These are phyloP conservation scores for Amphilophus citrinellus DNA, from an alignment of 2,113 vertebrate genomes.

Conservation along the genomic window DNA sequence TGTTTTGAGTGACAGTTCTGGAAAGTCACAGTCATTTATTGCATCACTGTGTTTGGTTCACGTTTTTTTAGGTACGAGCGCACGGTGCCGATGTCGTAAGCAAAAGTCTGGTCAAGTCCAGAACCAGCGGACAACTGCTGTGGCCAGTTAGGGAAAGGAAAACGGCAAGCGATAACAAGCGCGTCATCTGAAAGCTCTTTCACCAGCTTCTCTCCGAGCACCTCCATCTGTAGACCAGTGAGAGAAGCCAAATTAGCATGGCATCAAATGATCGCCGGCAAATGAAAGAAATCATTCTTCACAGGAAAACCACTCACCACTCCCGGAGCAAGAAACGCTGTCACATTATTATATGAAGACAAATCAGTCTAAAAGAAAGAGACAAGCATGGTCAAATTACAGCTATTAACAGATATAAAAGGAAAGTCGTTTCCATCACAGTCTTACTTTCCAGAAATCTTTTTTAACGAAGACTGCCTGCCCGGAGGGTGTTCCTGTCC, in stretches of 20 bases:
- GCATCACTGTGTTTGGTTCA: background rate
- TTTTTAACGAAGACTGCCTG: slow-evolving; percentile 76
- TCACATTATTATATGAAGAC: slow-evolving; percentile 80
- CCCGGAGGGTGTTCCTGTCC: slow-evolving; percentile 64
- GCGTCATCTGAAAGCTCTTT: slow-evolving; percentile 75
- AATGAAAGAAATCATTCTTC: background rate
- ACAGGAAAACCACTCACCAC: slow-evolving; percentile 67
- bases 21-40: background rate
- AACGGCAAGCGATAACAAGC: slow-evolving; percentile 76
- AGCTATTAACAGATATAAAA: background rate
- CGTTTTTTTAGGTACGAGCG: slow-evolving; percentile 35
- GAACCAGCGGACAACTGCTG: slow-evolving; percentile 60
- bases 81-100: slow-evolving; percentile 74
- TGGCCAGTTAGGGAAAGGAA: slow-evolving; percentile 76
- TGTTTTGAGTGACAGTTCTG: background rate
- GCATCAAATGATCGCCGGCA: background rate
- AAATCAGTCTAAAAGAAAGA: slow-evolving; percentile 74
- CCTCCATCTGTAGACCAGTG: slow-evolving; percentile 74
- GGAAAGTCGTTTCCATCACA: background rate
- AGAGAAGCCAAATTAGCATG: slow-evolving; percentile 1
- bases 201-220: slow-evolving; percentile 76
- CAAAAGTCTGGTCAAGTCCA: slow-evolving; percentile 77
- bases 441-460: slow-evolving; percentile 82
- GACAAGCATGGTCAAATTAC: background rate
- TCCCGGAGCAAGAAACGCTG: slow-evolving; percentile 80